phyloP scores from a whole-genome alignment of 2,113 vertebrate species.

The Manacus vitellinus region DNA sequence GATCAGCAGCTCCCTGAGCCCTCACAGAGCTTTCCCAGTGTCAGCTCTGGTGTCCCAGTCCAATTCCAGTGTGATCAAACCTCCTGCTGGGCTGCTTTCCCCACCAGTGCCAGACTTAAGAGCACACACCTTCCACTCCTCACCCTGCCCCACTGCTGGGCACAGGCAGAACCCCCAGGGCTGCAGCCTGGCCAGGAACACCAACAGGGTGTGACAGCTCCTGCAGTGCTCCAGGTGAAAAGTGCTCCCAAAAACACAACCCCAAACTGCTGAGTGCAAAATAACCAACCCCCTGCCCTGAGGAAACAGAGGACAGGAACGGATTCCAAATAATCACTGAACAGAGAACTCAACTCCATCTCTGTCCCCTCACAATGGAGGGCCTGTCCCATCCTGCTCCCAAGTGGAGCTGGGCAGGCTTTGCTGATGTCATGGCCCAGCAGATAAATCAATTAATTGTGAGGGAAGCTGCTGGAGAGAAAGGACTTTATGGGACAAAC shows the following conservation, averaged over 20 bases:
- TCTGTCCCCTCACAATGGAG: background rate
- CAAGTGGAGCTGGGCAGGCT: background rate
- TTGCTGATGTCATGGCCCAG: background rate
- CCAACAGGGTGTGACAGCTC: background rate
- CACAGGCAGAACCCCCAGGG: background rate
- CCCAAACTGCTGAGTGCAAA: background rate
- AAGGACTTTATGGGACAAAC: background rate
- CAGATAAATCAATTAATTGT: background rate
- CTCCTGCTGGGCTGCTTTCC: background rate
- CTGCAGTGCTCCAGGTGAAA: background rate
- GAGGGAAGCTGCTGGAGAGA: background rate
- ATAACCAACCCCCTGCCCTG: background rate
- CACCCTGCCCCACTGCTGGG: background rate
- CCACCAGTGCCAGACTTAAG: background rate
- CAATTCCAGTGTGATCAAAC: background rate
- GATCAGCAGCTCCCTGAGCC: background rate
- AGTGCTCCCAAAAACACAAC: background rate
- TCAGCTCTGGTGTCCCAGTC: fast-evolving
- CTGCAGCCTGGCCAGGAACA: background rate
- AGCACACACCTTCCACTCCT: background rate
- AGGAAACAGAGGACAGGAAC: background rate
- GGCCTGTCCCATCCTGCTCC: background rate
- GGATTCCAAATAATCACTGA: background rate
- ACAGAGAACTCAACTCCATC: background rate
- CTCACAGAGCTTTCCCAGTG: background rate